Conservation (phyloP, 1,140 invertebrate species). For the Caenorhabditis briggsae region DNA sequence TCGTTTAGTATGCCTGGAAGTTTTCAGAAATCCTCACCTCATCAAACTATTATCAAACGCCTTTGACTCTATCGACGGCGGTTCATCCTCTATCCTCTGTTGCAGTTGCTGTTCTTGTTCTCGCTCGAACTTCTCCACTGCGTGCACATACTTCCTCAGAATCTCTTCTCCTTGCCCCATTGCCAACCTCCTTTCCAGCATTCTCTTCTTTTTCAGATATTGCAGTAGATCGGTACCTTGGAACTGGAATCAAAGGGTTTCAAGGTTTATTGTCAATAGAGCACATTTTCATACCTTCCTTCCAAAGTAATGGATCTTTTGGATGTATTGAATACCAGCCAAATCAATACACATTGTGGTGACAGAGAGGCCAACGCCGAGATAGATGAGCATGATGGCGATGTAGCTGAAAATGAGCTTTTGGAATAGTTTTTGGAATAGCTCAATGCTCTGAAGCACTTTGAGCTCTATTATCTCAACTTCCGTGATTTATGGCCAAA, state of each 20-base stretch:
- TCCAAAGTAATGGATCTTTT: slow-evolving; percentile 77
- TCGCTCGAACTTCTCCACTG: slow-evolving; percentile 27
- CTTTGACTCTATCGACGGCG: slow-evolving; percentile 46
- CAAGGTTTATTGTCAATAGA: too few relatives aligned
- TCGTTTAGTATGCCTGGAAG: too few relatives aligned
- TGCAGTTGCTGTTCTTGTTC: slow-evolving; percentile 64
- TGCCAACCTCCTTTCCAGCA: slow-evolving; percentile 75
- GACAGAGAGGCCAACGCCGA: slow-evolving; percentile 76
- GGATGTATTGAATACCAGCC: slow-evolving; percentile 72
- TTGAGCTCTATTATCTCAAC: too few relatives aligned
- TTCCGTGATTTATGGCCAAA: too few relatives aligned
- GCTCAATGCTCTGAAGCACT: too few relatives aligned
- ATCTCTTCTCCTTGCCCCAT: slow-evolving; percentile 77
- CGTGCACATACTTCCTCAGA: slow-evolving; percentile 72
- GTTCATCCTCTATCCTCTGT: slow-evolving; percentile 64
- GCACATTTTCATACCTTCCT: slow-evolving; percentile 69
- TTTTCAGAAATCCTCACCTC: slow-evolving; percentile 16
- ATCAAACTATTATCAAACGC: slow-evolving; percentile 35
- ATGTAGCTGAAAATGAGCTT: slow-evolving; percentile 76
- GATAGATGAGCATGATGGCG: slow-evolving; percentile 76
- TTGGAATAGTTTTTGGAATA: too few relatives aligned
- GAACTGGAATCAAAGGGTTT: too few relatives aligned
- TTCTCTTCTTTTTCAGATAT: slow-evolving; percentile 76
- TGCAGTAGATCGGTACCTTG: slow-evolving; percentile 77
- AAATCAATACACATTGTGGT: slow-evolving; percentile 78